Evolutionary conservation across 2,888 invertebrate genomes (phyloP).

Genomic region (Lepas anatifera): DNA sequence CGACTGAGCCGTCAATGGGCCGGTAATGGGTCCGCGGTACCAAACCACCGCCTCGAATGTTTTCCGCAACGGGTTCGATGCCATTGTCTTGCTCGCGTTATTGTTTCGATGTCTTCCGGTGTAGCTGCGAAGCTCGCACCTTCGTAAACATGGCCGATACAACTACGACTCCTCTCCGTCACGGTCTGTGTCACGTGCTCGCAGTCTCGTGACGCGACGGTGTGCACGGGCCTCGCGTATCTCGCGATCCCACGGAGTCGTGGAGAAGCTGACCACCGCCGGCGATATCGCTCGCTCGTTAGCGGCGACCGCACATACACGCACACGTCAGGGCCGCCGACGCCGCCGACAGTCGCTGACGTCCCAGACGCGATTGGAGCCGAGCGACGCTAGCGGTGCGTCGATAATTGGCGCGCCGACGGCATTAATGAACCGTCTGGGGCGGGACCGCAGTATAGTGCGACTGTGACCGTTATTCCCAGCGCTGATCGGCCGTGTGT

Average conservation of each 20-base stretch:
- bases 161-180: neutral
- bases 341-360: neutral
- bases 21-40: neutral
- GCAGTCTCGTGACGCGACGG: neutral
- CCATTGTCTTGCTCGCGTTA: too few relatives aligned
- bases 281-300: too few relatives aligned
- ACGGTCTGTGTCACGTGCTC: neutral
- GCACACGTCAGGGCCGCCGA: too few relatives aligned
- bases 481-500: too few relatives aligned
- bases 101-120: neutral
- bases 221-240: neutral
- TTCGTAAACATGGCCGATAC: too few relatives aligned
- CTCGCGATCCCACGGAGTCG: neutral
- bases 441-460: too few relatives aligned
- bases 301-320: too few relatives aligned
- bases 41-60: neutral
- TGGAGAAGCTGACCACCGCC: too few relatives aligned
- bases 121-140: neutral
- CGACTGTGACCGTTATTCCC: too few relatives aligned
- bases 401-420: neutral
- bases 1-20: neutral
- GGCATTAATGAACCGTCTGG: conserved; percentile 1
- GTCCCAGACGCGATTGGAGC: neutral
- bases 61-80: neutral
- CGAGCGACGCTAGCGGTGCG: neutral